Evolutionary conservation across 1,140 invertebrate species (phyloP).

Genomic region (Phocides pigmalion): DNA sequence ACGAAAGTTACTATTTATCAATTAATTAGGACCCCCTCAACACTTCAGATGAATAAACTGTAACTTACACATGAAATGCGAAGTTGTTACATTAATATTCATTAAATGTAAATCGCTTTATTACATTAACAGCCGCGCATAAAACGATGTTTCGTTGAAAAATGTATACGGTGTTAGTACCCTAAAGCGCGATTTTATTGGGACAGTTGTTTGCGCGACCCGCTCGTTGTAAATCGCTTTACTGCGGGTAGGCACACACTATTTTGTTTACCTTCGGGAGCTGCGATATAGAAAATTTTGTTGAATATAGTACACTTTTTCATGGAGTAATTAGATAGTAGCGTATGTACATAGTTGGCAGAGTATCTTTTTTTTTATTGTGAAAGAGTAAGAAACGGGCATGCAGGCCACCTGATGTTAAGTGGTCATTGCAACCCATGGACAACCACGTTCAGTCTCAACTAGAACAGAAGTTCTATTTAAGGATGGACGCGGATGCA

Average conservation of each 20-base stretch:
- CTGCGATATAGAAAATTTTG: background rate
- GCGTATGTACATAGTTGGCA: too few species aligned
- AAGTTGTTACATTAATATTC: constrained; percentile 42
- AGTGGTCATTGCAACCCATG: too few species aligned
- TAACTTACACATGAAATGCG: constrained; percentile 22
- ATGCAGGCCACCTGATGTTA: too few species aligned
- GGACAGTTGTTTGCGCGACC: constrained; percentile 16
- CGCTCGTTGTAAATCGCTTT: constrained; percentile 28
- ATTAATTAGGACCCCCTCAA: constrained; percentile 37
- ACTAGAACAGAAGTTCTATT: too few species aligned
- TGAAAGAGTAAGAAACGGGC: too few species aligned
- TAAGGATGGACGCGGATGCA: too few species aligned
- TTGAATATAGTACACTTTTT: too few species aligned
- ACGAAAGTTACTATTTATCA: constrained; percentile 27
- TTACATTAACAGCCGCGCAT: constrained; percentile 41
- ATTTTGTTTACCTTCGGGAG: background rate
- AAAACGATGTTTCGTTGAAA: constrained; percentile 24
- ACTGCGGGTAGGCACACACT: constrained; percentile 8
- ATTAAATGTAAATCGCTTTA: constrained; percentile 47
- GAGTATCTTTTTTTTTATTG: too few species aligned
- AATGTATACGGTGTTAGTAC: constrained; percentile 6
- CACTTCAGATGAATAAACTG: constrained; percentile 21
- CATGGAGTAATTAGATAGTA: too few species aligned
- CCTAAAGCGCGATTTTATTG: constrained; percentile 4
- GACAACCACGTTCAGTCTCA: too few species aligned